These are phyloP conservation scores for Styela clava DNA, from an alignment of 23 tunicate species.

Conservation along the genomic window DNA sequence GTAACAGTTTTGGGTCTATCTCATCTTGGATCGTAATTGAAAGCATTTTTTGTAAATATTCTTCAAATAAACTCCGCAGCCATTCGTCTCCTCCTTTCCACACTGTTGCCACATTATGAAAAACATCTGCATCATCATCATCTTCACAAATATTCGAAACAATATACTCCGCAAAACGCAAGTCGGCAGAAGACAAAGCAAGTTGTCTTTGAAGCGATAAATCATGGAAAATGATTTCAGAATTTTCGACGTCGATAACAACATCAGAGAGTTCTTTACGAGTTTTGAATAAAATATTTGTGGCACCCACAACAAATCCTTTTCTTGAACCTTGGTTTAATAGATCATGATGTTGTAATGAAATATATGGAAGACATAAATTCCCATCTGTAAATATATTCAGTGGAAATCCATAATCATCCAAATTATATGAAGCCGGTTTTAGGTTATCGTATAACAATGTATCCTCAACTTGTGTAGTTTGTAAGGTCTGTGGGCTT, in stretches of 20 bases:
- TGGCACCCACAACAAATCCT: conserved; percentile 78
- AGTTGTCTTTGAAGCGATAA: conserved; percentile 33
- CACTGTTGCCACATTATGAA: conserved; percentile 47
- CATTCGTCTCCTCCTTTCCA: conserved; percentile 96
- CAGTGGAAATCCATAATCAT: conserved; percentile 68
- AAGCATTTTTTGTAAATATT: conserved; percentile 48
- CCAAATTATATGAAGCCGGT: conserved; percentile 11
- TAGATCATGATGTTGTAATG: conserved; percentile 62
- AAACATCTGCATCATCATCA: conserved; percentile 28
- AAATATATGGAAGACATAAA: conserved; percentile 63
- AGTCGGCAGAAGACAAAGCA: conserved; percentile 71
- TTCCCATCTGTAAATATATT: conserved; percentile 68
- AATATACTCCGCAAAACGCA: conserved; percentile 75
- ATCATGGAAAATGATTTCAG: conserved; percentile 36
- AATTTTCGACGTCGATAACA: conserved; percentile 54
- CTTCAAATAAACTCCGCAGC: conserved; percentile 57
- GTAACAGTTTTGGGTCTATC: conserved; percentile 41
- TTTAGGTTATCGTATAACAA: background rate
- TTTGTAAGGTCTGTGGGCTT: background rate
- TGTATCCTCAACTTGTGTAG: background rate
- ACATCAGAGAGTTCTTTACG: conserved; percentile 58
- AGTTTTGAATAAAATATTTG: conserved; percentile 67
- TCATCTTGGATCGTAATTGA: conserved; percentile 19
- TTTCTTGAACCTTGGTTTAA: conserved; percentile 33
- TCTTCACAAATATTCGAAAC: conserved; percentile 33